Conservation (phyloP, 2,113 vertebrate species). For the Chrysemys picta region DNA sequence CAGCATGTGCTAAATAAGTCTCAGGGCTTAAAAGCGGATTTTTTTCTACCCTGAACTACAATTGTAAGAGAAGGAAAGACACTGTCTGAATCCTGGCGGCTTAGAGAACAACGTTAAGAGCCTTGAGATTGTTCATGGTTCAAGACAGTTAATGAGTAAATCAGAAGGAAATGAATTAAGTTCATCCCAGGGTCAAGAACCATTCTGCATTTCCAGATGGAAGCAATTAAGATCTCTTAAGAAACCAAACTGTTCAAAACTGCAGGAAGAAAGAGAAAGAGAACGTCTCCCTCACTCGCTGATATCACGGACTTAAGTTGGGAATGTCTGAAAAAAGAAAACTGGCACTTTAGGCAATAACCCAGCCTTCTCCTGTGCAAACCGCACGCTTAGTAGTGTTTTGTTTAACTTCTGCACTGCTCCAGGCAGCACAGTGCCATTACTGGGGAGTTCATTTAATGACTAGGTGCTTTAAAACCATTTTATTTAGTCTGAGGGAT, state of each 20-base stretch:
- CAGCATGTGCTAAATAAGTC: too few relatives aligned
- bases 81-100: neutral
- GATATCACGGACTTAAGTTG: rapidly evolving
- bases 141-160: neutral
- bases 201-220: neutral
- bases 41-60: neutral
- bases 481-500: neutral
- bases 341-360: neutral
- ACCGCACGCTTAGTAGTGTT: neutral
- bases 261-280: rapidly evolving
- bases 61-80: neutral
- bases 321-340: rapidly evolving
- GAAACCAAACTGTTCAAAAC: neutral
- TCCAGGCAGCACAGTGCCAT: neutral
- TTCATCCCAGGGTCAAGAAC: neutral
- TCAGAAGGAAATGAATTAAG: neutral
- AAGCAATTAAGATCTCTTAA: neutral
- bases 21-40: neutral
- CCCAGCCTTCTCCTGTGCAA: neutral
- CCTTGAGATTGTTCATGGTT: rapidly evolving
- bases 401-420: neutral
- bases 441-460: rapidly evolving
- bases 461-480: rapidly evolving
- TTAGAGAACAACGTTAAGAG: neutral
- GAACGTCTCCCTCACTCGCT: neutral